phyloP scores from a whole-genome alignment of 1,140 invertebrate genomes.

The Apocrypta bakeri region DNA sequence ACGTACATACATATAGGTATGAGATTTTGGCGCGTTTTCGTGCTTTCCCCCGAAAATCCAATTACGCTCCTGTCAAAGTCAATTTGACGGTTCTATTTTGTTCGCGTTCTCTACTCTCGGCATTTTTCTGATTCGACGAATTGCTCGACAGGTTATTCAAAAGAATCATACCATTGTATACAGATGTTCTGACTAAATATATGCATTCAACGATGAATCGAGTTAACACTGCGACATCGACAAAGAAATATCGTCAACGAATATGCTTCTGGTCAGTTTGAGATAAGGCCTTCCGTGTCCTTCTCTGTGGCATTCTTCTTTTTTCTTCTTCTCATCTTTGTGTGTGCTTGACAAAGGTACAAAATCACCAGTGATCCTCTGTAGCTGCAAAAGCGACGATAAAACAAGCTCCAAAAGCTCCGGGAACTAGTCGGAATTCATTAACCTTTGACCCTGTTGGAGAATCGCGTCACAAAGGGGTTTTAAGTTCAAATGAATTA shows the following conservation, averaged over 20 bases:
- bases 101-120: not conserved
- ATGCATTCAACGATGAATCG: too few species aligned
- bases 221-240: not conserved
- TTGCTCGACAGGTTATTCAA: not conserved
- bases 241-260: not conserved
- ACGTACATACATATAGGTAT: not conserved
- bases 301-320: too few species aligned
- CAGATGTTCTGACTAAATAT: too few species aligned
- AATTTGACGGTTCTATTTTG: not conserved
- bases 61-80: not conserved
- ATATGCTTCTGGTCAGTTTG: not conserved
- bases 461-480: not conserved
- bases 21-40: not conserved
- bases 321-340: not conserved
- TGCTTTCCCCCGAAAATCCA: not conserved
- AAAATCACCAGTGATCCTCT: not conserved
- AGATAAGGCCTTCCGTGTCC: not conserved
- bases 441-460: not conserved
- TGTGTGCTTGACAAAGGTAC: not conserved
- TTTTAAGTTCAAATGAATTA: not conserved
- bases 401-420: not conserved
- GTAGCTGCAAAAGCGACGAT: not conserved
- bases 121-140: not conserved
- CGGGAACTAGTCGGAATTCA: not conserved
- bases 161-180: too few species aligned